Evolutionary conservation across 1,140 invertebrate genomes (phyloP).

Genomic region (Sipha flava): DNA sequence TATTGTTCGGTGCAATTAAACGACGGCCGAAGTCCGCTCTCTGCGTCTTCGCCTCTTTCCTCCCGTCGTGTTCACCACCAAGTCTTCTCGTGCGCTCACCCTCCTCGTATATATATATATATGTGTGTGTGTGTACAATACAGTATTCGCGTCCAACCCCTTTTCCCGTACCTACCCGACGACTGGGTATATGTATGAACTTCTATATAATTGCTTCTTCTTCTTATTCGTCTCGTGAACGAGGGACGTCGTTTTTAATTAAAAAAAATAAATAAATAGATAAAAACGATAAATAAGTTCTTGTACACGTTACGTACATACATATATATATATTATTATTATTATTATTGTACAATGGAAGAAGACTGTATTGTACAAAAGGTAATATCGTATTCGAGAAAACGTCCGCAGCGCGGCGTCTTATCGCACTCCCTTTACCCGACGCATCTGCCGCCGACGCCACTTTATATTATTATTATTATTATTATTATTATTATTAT

Average conservation of each 20-base stretch:
- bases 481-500: background rate
- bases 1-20: conserved; percentile 22
- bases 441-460: background rate
- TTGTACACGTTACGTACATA: too few species aligned
- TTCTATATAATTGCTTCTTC: background rate
- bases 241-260: background rate
- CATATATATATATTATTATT: too few species aligned
- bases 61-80: too few species aligned
- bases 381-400: background rate
- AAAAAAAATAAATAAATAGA: background rate
- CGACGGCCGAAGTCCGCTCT: too few species aligned
- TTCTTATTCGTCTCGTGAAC: background rate
- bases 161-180: background rate
- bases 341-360: too few species aligned
- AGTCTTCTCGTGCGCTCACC: background rate
- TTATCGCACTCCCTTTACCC: conserved; percentile 2
- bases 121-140: too few species aligned
- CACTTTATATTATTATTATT: background rate
- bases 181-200: background rate
- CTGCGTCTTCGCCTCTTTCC: background rate
- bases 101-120: background rate
- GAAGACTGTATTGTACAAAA: background rate
- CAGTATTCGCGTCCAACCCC: background rate
- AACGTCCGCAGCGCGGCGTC: background rate
- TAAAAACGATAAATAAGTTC: background rate